phyloP scores from a whole-genome alignment of 2,113 vertebrate genomes.

The Grammomys surdaster region DNA sequence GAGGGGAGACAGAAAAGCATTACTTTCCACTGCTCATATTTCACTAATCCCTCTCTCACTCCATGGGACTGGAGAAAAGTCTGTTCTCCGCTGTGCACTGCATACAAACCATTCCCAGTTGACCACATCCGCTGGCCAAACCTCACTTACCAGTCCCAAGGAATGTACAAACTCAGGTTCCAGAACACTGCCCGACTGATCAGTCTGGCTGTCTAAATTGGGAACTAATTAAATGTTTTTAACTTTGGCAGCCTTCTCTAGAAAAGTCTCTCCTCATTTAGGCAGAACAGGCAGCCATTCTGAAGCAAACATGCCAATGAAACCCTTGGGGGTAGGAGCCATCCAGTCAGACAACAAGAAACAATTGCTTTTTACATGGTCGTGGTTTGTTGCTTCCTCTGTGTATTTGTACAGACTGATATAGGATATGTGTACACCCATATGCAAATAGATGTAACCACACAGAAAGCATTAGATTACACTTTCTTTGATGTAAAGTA shows the following conservation, averaged over 20 bases:
- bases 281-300: conserved; percentile 74
- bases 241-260: conserved; percentile 46
- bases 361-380: conserved; percentile 35
- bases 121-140: conserved; percentile 73
- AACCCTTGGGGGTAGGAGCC: conserved; percentile 42
- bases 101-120: conserved; percentile 65
- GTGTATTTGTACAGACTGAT: background rate
- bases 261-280: conserved; percentile 68
- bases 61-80: conserved; percentile 45
- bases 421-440: background rate
- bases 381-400: background rate
- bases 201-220: conserved; percentile 74
- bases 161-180: conserved; percentile 76
- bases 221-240: conserved; percentile 83
- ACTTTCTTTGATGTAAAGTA: background rate
- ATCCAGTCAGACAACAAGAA: conserved; percentile 67
- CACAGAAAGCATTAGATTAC: conserved; percentile 51
- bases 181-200: conserved; percentile 79
- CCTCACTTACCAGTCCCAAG: conserved; percentile 71
- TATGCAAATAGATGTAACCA: background rate
- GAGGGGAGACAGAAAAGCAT: background rate
- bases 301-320: conserved; percentile 74
- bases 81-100: conserved; percentile 55
- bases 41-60: background rate
- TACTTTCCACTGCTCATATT: background rate